phyloP scores from a whole-genome alignment of 2,888 invertebrate genomes.

The Trachelus stipa region DNA sequence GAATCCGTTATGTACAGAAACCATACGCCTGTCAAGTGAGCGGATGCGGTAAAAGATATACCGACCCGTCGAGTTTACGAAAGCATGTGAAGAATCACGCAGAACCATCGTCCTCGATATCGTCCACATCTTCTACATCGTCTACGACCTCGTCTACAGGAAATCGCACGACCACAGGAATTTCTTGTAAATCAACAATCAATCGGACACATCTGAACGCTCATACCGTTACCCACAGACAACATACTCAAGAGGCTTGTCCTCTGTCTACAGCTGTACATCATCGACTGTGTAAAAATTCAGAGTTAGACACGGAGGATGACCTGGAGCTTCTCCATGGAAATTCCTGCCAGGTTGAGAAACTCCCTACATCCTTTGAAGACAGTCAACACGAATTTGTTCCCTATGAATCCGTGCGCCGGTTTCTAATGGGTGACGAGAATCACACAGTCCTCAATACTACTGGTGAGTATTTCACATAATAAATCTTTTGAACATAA shows the following conservation, averaged over 20 bases:
- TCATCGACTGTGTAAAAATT: slow-evolving; percentile 36
- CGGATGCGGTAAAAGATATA: slow-evolving; percentile 92
- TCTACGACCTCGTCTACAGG: slow-evolving; percentile 20
- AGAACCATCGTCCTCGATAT: slow-evolving; percentile 33
- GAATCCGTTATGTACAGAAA: slow-evolving; percentile 72
- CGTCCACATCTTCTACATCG: slow-evolving; percentile 6
- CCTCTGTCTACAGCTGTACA: slow-evolving; percentile 23
- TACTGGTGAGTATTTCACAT: slow-evolving; percentile 37
- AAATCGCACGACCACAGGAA: slow-evolving; percentile 10
- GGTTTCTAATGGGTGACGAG: slow-evolving; percentile 51
- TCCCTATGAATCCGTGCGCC: slow-evolving; percentile 57
- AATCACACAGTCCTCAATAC: slow-evolving; percentile 39
- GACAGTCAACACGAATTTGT: slow-evolving; percentile 57
- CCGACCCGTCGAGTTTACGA: slow-evolving; percentile 91
- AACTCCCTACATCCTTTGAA: slow-evolving; percentile 41
- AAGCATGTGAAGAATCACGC: slow-evolving; percentile 91
- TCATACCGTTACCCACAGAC: not conserved
- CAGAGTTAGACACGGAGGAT: slow-evolving; percentile 34
- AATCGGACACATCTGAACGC: not conserved
- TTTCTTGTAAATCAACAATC: not conserved
- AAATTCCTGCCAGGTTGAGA: slow-evolving; percentile 35
- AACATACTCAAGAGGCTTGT: slow-evolving; percentile 19
- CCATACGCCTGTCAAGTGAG: slow-evolving; percentile 91
- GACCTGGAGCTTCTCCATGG: slow-evolving; percentile 39
- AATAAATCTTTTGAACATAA: slow-evolving; percentile 9